Base-by-base conservation (phyloP, 1,140 invertebrate species). In the Drosophila pruinosa region DNA sequence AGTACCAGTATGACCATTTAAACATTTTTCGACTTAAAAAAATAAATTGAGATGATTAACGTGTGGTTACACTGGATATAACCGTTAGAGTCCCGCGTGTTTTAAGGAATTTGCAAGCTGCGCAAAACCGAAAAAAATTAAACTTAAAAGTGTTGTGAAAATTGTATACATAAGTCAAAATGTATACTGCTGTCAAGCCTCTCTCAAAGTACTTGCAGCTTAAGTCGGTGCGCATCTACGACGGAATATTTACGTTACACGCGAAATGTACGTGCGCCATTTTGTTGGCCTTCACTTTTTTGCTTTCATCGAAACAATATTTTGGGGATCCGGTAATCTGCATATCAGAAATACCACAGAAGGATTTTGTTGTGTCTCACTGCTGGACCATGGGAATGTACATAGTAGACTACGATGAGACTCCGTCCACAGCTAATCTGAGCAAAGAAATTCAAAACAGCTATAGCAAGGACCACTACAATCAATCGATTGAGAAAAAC, bases 351-450 rank as follows among this genome's bases (percentile, higher is more conserved):
- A 91, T 92, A 36, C 71, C 76, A 14, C 81, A 92, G 19, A 92
- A 92, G 69, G 92, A 95, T 67, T 93, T 94, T 26, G 93, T 96
- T 31, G 94, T 96, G 67, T 94, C 93, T 15, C 96, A 94, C 77
- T 97, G 96, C 90, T 96, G 95, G 95, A 95, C 96, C 34, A 93
- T 95, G 80, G 95, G 95, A 45, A 96, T 95, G 1, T 96, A 94
- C 75, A 95, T 95, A 0, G 76, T 95, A 2, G 91, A 92, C 64
- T 92, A 93, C 59, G 89, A 92, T 19, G 67, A 92, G 10, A 63
- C 69, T 48, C 91, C 92, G 5, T 0, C 36, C 15, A 17, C 93
- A 80, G 90, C 90, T 65, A 64, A 64, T 48, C n/a, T 24, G 4
- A 22, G 4, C 54, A 45, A 41, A 39, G 59, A 19, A 45, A 50